Evolutionary conservation across 2,888 invertebrate species (phyloP).

Genomic region (Napeogenes inachia): DNA sequence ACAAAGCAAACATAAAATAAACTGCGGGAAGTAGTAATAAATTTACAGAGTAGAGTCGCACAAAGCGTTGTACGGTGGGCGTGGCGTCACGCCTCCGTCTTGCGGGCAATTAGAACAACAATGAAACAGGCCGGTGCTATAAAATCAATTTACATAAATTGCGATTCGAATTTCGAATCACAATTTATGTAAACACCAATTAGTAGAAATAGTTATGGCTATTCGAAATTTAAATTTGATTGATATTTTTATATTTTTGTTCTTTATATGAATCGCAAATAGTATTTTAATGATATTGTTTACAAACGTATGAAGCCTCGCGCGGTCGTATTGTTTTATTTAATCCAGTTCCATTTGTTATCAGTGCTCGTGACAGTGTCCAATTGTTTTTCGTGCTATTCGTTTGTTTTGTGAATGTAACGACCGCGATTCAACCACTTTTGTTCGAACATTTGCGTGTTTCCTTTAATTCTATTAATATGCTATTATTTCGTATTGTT

Average conservation of each 20-base stretch:
- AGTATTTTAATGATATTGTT: too few species aligned
- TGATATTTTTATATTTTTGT: too few species aligned
- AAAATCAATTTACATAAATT: constrained; percentile 61
- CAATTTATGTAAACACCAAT: constrained; percentile 25
- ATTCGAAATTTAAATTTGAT: too few species aligned
- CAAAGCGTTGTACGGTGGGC: constrained; percentile 63
- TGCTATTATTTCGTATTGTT: too few species aligned
- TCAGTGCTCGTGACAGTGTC: not conserved
- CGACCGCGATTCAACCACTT: too few species aligned
- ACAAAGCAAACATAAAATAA: constrained; percentile 59
- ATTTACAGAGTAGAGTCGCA: constrained; percentile 52
- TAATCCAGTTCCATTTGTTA: too few species aligned
- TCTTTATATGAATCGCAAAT: too few species aligned
- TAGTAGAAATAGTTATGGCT: constrained; percentile 6
- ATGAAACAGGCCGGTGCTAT: constrained; percentile 51
- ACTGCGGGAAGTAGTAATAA: constrained; percentile 48
- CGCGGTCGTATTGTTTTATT: too few species aligned
- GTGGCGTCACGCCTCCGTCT: constrained; percentile 64
- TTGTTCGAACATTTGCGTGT: too few species aligned
- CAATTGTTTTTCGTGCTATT: not conserved
- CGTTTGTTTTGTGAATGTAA: constrained; percentile 1
- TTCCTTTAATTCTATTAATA: too few species aligned
- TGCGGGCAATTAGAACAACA: constrained; percentile 60
- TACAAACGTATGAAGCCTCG: too few species aligned
- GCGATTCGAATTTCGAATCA: constrained; percentile 26